phyloP scores from a whole-genome alignment of 2,113 vertebrate species.

The Trichechus manatus region DNA sequence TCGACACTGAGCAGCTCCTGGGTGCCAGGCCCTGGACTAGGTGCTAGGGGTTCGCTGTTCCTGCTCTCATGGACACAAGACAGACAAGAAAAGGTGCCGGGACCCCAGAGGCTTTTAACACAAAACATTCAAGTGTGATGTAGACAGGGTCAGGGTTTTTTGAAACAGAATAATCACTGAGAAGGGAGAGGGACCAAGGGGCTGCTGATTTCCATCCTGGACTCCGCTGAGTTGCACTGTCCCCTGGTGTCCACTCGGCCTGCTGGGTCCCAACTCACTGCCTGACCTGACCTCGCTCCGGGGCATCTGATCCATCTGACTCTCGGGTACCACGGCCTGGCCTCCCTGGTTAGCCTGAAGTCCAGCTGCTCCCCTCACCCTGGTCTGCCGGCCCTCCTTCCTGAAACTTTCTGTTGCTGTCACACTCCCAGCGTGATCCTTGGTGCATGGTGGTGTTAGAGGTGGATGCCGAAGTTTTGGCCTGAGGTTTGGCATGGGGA shows the following conservation, averaged over 20 bases:
- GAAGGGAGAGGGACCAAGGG: neutral
- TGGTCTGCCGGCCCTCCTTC: neutral
- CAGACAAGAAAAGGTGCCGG: neutral
- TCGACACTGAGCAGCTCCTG: neutral
- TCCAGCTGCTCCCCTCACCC: neutral
- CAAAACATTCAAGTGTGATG: neutral
- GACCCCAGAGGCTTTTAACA: neutral
- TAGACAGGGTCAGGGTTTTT: neutral
- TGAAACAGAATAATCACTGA: neutral
- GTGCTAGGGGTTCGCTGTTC: neutral
- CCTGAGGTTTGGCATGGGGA: neutral
- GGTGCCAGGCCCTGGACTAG: neutral
- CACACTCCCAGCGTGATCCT: neutral
- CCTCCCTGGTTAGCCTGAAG: neutral
- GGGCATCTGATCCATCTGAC: neutral
- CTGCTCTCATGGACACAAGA: neutral
- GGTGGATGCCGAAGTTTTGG: neutral
- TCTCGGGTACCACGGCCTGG: neutral
- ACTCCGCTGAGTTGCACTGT: neutral
- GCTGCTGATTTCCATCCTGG: neutral
- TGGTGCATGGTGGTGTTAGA: neutral
- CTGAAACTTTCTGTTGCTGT: neutral
- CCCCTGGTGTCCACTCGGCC: neutral
- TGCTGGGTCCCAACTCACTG: neutral
- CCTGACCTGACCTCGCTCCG: neutral